Evolutionary conservation across 2,113 vertebrate genomes (phyloP), one percentile per base, ranked within the genome.

Genomic region (Fulica atra): DNA sequence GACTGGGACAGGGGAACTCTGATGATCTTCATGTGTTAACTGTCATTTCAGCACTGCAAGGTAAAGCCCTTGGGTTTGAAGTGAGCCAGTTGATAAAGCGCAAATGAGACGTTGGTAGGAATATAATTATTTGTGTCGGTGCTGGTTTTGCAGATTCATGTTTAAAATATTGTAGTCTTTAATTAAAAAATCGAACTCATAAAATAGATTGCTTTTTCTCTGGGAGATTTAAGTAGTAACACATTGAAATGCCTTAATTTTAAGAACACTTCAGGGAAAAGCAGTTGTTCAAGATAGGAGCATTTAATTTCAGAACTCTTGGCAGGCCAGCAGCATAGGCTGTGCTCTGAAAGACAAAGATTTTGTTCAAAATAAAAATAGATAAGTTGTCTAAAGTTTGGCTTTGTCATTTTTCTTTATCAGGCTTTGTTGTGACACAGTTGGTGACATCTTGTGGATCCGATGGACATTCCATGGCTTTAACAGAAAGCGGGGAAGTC

Each of bases 351-450:
- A 76, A 64, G 54, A 44, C 0, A 2, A 31, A 57, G 10, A n/a
- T 38, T 92, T 79, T 50, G 15, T 66, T 84, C 8, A 56, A 82
- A 77, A n/a, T 18, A 26, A 28, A 71, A 88, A 35, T 16, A 48
- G 63, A 54, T 15, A 16, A 70, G 63, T 68, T 56, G 25, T 51
- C n/a, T 87, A 10, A 92, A 44, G 20, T 36, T 69, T 26, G 31
- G 17, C 60, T 51, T 90, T 94, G 86, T 91, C 61, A 0, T 48
- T 69, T 61, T 70, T 85, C 14, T 93, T 13, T 73, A 74, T 10
- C 77, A 98, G 98, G 98, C 61, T 98, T 98, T 97, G 98, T 98
- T 46, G 98, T 98, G 54, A 98, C 98, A 7, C 98, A 98, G 95
- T 96, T 98, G 82, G 98, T 98, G 83, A 98, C 98, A 20, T 98